A percentile compares a stretch with the other conserved stretches of the same genome.
Evolutionary conservation across 2,888 invertebrate genomes (phyloP).

Genomic region (Eustalomyia histrio): DNA sequence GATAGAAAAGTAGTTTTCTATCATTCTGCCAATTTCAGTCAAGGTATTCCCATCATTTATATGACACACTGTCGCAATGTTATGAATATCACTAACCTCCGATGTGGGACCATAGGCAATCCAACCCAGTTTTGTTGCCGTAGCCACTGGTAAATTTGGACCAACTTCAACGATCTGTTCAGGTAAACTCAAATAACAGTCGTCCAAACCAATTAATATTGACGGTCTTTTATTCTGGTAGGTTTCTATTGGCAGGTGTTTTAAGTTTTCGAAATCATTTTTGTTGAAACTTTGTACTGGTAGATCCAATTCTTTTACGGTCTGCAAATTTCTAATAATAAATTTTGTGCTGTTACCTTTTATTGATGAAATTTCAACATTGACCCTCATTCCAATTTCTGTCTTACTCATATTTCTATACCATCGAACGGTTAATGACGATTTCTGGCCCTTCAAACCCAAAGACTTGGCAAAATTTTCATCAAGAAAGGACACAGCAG

Average conservation of each 20-base stretch:
- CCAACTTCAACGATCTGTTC: conserved; percentile 23
- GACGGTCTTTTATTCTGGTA: conserved; percentile 21
- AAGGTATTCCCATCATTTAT: conserved; percentile 21
- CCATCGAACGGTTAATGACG: conserved; percentile 54
- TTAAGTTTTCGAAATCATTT: conserved; percentile 10
- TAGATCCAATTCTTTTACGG: conserved; percentile 15
- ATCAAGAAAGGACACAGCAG: conserved; percentile 59
- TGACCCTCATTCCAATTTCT: conserved; percentile 33
- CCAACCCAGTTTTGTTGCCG: conserved; percentile 48
- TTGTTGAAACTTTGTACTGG: conserved; percentile 36
- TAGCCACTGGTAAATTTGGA: conserved; percentile 19
- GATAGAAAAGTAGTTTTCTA: conserved; percentile 37
- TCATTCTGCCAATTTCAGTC: conserved; percentile 24
- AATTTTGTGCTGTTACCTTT: not conserved
- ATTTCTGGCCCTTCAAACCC: conserved; percentile 52
- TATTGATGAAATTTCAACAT: conserved; percentile 21
- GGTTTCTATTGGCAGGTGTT: conserved; percentile 20
- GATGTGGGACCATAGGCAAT: conserved; percentile 43
- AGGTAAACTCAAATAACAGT: conserved; percentile 12
- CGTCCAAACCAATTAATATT: conserved; percentile 25
- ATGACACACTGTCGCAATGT: conserved; percentile 36
- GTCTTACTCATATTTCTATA: conserved; percentile 49
- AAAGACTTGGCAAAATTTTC: conserved; percentile 31
- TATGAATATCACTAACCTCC: not conserved
- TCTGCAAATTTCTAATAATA: conserved; percentile 27